Evolutionary conservation across 1,140 invertebrate genomes (phyloP).

Genomic region (Notospermus geniculatus): DNA sequence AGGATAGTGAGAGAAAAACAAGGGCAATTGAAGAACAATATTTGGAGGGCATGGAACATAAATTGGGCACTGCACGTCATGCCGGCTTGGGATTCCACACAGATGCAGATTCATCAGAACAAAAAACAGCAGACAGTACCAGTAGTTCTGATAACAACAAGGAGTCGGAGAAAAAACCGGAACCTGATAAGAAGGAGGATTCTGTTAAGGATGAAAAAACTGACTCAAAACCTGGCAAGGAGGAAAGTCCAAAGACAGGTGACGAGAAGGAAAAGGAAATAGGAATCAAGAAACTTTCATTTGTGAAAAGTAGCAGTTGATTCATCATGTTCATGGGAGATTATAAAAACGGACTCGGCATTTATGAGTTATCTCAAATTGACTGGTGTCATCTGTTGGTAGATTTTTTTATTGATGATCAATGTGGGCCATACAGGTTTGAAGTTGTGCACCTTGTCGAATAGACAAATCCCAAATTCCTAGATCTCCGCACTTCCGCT

Average conservation of each 20-base stretch:
- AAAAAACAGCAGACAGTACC: constrained; percentile 32
- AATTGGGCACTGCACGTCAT: constrained; percentile 38
- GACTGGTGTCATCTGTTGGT: too few relatives aligned
- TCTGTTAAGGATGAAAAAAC: constrained; percentile 23
- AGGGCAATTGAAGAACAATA: constrained; percentile 46
- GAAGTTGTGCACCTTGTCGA: too few relatives aligned
- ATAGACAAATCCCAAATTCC: too few relatives aligned
- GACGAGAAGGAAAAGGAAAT: background rate
- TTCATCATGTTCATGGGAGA: background rate
- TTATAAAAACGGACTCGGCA: background rate
- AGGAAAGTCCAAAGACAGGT: constrained; percentile 9
- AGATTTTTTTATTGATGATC: too few relatives aligned
- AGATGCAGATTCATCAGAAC: constrained; percentile 31
- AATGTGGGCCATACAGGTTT: too few relatives aligned
- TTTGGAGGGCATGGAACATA: constrained; percentile 43
- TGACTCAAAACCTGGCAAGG: constrained; percentile 14
- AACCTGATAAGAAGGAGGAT: constrained; percentile 24
- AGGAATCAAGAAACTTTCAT: constrained; percentile 34
- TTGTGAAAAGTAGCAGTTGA: constrained; percentile 29
- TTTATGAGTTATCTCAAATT: too few relatives aligned
- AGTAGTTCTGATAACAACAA: constrained; percentile 11
- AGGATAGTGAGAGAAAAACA: constrained; percentile 30
- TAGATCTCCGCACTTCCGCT: too few relatives aligned
- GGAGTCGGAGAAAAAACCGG: constrained; percentile 19
- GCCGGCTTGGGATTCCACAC: constrained; percentile 45